Conservation (phyloP, 2,888 invertebrate species). For the Selenia dentaria region DNA sequence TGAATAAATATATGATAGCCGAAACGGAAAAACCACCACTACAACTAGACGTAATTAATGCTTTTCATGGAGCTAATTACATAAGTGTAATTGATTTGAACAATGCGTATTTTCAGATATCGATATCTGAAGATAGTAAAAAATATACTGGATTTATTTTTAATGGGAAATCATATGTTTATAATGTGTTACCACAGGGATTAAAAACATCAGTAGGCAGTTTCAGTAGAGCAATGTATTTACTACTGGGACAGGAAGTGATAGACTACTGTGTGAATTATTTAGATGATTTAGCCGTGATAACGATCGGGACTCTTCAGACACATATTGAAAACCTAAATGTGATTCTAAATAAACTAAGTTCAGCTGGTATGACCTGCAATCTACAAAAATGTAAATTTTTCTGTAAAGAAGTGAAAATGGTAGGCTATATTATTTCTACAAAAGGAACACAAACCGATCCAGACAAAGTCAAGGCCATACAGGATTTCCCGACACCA, state of each 20-base stretch:
- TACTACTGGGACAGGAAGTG: constrained; percentile 32
- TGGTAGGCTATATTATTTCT: constrained; percentile 31
- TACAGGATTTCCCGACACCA: too few relatives aligned
- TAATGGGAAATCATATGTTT: too few relatives aligned
- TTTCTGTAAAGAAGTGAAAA: constrained; percentile 17
- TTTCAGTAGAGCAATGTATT: constrained; percentile 39
- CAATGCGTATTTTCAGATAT: constrained; percentile 21
- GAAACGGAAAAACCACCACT: too few relatives aligned
- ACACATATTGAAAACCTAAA: constrained; percentile 32
- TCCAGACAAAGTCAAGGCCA: too few relatives aligned
- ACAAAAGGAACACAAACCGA: constrained; percentile 18
- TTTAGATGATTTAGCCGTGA: constrained; percentile 34
- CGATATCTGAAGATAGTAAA: constrained; percentile 2
- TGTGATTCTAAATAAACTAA: constrained; percentile 16
- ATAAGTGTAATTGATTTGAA: too few relatives aligned
- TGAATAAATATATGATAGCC: constrained; percentile 19
- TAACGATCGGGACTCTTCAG: constrained; percentile 19
- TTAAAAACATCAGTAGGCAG: constrained; percentile 32
- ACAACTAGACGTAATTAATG: too few relatives aligned
- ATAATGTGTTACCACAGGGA: too few relatives aligned
- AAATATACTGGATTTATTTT: too few relatives aligned
- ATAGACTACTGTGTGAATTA: constrained; percentile 36
- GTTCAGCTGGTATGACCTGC: constrained; percentile 12
- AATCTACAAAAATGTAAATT: constrained; percentile 20
- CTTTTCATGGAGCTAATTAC: too few relatives aligned